Evolutionary conservation across 37 sponge, comb jelly and placozoan species (phyloP), one percentile per base, ranked within the genome.

Genomic region (Aplysina aerophoba): DNA sequence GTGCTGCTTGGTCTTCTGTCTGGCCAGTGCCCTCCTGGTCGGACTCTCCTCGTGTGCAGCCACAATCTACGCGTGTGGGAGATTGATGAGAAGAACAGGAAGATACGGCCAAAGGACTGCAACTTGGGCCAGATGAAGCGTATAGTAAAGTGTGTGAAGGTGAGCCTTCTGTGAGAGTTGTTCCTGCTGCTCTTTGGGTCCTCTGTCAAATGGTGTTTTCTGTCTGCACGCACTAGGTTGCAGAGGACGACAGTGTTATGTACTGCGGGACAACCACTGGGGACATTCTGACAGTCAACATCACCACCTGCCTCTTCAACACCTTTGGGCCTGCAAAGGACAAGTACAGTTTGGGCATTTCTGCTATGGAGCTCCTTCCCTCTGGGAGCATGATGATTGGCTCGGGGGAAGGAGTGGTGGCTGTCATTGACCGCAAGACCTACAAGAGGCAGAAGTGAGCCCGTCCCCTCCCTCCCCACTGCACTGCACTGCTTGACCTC

Each of bases 201-300:
- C n/a, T n/a, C n/a, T 44, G 50, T 44, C 6, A 44, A 44, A 44
- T 36, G 34, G n/a, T 2, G n/a, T 69, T 8, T 44, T 44, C 50
- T 8, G 8, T 44, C 50, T 44, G 6, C 50, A 3, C 8, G 27
- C 22, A 50, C 30, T 25, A 90, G 91, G 61, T 97, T 50, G 67
- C 85, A 24, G 85, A 87, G 15, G 90, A 91, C 53, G 99, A 97
- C 63, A 80, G 88, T 73, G 89, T 85, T 65, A 65, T 97, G 84
- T 95, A 88, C 74, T 93, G 96, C 91, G 99, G 99, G 0, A 99
- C 99, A 15, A 96, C 97, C 60, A 95, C 83, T 59, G 99, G 99
- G 15, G 99, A 99, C 67, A 79, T 98, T 13, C 65, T 98, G 24
- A 92, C 91, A 82, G 91, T 99, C 58, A 99, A 95, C 84, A 89